Conservation (phyloP, 2,888 invertebrate genomes). For the Drosophila limbata region DNA sequence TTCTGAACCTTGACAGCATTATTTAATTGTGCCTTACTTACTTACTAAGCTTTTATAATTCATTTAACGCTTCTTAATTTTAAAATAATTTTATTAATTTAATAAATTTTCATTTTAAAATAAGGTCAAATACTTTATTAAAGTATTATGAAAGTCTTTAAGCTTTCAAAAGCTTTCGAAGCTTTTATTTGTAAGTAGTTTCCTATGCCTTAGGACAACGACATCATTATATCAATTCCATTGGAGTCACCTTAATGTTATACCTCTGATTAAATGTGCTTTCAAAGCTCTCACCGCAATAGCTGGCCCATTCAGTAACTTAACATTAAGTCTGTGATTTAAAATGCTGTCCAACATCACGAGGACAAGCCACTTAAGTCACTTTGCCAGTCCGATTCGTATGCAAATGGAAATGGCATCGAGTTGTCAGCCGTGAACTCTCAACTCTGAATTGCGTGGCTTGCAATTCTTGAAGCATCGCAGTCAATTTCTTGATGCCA, state of each 20-base stretch:
- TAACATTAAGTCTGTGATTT: not conserved
- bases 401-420: constrained; percentile 26
- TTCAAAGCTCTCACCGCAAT: constrained; percentile 1
- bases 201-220: not conserved
- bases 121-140: no score
- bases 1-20: no score
- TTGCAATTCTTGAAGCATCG: constrained; percentile 2
- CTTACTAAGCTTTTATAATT: no score
- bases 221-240: no score
- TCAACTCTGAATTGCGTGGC: not conserved
- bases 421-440: constrained; percentile 4
- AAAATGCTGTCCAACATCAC: constrained; percentile 8
- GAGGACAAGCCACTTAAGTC: constrained; percentile 41
- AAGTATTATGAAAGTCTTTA: no score
- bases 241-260: not conserved
- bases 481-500: constrained; percentile 27
- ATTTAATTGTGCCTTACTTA: no score
- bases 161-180: no score
- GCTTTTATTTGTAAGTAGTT: not conserved
- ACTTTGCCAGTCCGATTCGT: constrained; percentile 8
- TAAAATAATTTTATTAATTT: no score
- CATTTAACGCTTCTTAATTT: no score
- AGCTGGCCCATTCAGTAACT: not conserved
- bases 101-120: no score
- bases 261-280: not conserved